Conservation (phyloP, 1,140 invertebrate species). For the Tyrophagus putrescentiae region DNA sequence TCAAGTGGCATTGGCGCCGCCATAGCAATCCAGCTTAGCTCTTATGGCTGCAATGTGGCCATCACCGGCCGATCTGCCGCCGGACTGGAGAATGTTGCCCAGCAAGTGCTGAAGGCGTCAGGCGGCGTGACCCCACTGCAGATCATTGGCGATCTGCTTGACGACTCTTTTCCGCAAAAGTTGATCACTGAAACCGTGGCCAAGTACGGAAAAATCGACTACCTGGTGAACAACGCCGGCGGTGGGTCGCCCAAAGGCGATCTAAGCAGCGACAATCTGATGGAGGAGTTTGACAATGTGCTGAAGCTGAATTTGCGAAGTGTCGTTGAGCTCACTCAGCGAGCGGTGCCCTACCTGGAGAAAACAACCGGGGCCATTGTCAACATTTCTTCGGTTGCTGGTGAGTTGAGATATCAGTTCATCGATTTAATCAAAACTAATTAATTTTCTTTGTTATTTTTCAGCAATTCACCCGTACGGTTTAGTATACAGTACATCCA, state of each 20-base stretch:
- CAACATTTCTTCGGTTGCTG: not conserved
- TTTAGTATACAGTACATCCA: not conserved
- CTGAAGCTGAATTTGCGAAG: not conserved
- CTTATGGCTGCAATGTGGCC: not conserved
- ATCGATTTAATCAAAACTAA: not conserved
- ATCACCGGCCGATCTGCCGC: not conserved
- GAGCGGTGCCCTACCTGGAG: not conserved
- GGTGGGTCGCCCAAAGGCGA: not conserved
- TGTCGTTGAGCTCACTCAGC: not conserved
- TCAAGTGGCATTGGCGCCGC: constrained; percentile 44
- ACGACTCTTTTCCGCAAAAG: not conserved
- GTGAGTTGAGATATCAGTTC: not conserved
- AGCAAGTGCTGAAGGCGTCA: not conserved
- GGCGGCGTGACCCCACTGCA: not conserved
- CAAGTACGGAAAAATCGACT: not conserved
- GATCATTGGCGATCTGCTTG: constrained; percentile 12
- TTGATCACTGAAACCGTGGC: constrained; percentile 1
- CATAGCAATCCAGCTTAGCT: not conserved
- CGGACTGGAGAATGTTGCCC: not conserved
- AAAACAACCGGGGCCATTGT: not conserved
- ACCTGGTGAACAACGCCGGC: constrained; percentile 11
- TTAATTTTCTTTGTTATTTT: not conserved
- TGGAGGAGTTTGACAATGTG: not conserved
- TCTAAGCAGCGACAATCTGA: not conserved
- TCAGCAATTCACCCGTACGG: not conserved